Conservation (phyloP, 2,888 invertebrate genomes). For the Rhimphoctona megacephalus region DNA sequence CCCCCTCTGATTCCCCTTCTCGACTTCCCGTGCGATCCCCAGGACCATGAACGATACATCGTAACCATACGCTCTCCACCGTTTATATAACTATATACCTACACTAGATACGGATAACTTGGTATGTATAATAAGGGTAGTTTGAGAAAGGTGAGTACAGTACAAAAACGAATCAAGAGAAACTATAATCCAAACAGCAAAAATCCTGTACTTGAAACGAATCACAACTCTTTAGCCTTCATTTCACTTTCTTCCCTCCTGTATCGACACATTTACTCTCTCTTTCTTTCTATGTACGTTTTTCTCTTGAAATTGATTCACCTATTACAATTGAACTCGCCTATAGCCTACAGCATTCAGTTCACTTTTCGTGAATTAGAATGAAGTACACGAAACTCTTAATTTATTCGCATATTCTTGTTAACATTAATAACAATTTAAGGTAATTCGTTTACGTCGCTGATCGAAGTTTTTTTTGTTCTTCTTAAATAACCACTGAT, state of each 20-base stretch:
- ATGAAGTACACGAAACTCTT: too few relatives aligned
- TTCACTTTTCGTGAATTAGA: too few relatives aligned
- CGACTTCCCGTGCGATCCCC: conserved; percentile 37
- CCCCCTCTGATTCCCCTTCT: conserved; percentile 27
- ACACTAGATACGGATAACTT: conserved; percentile 1
- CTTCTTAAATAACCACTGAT: too few relatives aligned
- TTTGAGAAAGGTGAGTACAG: background rate
- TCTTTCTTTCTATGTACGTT: conserved; percentile 20
- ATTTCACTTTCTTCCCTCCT: conserved; percentile 11
- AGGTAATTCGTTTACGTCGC: too few relatives aligned
- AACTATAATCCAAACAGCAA: conserved; percentile 1
- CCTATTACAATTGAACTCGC: too few relatives aligned
- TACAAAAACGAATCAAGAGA: conserved; percentile 13
- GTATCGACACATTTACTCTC: conserved; percentile 16
- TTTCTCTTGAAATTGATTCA: background rate
- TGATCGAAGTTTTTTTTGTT: background rate
- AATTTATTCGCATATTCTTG: too few relatives aligned
- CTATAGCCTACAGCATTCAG: too few relatives aligned
- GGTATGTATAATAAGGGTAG: background rate
- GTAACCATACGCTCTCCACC: conserved; percentile 4
- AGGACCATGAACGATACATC: conserved; percentile 29
- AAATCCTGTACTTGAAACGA: background rate
- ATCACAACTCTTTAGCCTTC: conserved; percentile 2
- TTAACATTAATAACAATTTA: too few relatives aligned
- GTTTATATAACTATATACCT: background rate